Conservation (phyloP, 1,140 invertebrate genomes). For the Panagrolaimus sp. region DNA sequence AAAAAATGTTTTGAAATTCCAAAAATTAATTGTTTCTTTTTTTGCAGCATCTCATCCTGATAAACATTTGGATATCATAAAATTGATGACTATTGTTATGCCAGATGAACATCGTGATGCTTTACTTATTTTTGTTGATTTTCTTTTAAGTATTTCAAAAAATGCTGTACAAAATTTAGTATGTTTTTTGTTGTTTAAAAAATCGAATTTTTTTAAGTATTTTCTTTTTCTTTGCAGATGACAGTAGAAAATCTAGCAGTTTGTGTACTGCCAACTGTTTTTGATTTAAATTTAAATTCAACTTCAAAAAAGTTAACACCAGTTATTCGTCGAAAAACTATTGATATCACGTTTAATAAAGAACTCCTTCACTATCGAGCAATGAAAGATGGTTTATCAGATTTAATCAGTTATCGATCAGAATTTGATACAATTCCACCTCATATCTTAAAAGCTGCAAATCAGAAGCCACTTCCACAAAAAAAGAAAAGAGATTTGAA, state of each 20-base stretch:
- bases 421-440: background rate
- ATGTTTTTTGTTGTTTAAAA: background rate
- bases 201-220: background rate
- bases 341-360: background rate
- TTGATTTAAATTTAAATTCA: background rate
- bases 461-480: background rate
- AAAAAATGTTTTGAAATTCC: background rate
- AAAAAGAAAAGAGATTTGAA: background rate
- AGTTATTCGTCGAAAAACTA: background rate
- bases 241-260: background rate
- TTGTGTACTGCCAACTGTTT: background rate
- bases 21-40: background rate
- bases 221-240: background rate
- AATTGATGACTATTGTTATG: background rate
- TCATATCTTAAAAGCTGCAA: background rate
- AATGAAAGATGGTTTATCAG: background rate
- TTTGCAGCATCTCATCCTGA: background rate
- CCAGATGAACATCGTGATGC: slow-evolving; percentile 6
- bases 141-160: background rate
- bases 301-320: background rate
- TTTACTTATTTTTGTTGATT: background rate
- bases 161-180: background rate
- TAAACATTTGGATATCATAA: background rate
- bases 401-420: background rate
- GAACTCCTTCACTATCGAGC: background rate